A percentile compares a stretch with the other conserved stretches of the same genome.
phyloP scores from a whole-genome alignment of 1,140 invertebrate genomes.

The Drosophila grimshawi region DNA sequence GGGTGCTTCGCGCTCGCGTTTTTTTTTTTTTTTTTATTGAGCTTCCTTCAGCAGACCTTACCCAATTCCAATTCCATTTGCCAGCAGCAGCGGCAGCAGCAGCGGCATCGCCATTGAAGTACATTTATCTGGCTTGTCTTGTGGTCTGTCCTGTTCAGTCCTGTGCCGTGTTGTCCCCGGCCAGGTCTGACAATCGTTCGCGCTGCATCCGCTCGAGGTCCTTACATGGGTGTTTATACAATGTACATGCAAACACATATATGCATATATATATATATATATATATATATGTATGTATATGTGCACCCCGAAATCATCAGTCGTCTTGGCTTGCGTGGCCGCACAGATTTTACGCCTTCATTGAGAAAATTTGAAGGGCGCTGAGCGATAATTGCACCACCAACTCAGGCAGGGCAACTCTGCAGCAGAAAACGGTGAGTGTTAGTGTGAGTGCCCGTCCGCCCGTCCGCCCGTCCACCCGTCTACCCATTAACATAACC shows the following conservation, averaged over 20 bases:
- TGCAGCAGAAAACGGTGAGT: background rate
- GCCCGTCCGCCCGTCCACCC: background rate
- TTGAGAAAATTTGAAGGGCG: conserved; percentile 68
- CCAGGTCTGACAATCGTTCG: conserved; percentile 16
- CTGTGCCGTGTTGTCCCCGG: background rate
- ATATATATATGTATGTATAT: background rate
- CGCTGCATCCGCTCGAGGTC: conserved; percentile 43
- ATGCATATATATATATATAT: background rate
- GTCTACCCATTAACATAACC: background rate
- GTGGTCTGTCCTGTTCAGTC: background rate
- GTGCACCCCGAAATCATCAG: background rate
- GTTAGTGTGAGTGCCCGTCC: background rate
- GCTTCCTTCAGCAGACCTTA: conserved; percentile 25
- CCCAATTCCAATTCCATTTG: background rate
- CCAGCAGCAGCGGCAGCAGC: too few relatives aligned
- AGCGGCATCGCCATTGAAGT: conserved; percentile 50
- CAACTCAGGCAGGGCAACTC: conserved; percentile 3
- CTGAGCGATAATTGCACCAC: conserved; percentile 72
- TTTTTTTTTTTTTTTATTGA: conserved; percentile 23
- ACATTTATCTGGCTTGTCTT: background rate
- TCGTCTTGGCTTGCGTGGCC: conserved; percentile 15
- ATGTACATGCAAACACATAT: background rate
- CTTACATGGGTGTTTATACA: conserved; percentile 7
- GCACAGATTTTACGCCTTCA: conserved; percentile 71
- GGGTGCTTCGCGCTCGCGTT: conserved; percentile 7